phyloP scores from a whole-genome alignment of 2,797 vertebrate species.

The Aplochiton taeniatus region DNA sequence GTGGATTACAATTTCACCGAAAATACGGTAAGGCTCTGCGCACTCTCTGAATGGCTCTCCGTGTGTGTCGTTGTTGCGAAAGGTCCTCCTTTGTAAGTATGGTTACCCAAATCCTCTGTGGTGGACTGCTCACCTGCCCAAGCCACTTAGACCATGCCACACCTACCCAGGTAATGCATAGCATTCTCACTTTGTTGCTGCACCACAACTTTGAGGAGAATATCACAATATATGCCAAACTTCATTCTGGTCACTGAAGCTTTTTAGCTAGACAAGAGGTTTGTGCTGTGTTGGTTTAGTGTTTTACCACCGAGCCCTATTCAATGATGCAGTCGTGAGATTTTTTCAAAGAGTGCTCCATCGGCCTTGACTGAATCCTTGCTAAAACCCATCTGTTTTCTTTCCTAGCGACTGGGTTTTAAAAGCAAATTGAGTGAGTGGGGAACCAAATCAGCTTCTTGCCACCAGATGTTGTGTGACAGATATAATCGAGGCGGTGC shows the following conservation, averaged over 20 bases:
- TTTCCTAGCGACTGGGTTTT: constrained; percentile 55
- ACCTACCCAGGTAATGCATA: constrained; percentile 45
- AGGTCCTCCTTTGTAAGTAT: constrained; percentile 70
- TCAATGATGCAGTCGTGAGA: constrained; percentile 41
- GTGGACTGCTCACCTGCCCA: constrained; percentile 22
- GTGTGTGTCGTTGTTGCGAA: constrained; percentile 48
- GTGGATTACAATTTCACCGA: constrained; percentile 99
- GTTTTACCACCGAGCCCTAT: constrained; percentile 11
- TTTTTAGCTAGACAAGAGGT: constrained; percentile 20
- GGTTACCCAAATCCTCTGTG: constrained; percentile 40
- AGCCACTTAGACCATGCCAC: constrained; percentile 18
- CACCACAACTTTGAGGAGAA: not conserved
- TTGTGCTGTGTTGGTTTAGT: constrained; percentile 32
- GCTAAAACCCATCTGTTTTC: constrained; percentile 63
- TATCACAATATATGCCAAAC: constrained; percentile 1
- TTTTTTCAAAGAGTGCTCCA: constrained; percentile 23
- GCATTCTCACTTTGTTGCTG: constrained; percentile 27
- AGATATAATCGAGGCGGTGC: constrained; percentile 71
- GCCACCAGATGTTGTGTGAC: constrained; percentile 73
- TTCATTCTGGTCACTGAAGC: constrained; percentile 24
- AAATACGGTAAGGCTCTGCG: constrained; percentile 84
- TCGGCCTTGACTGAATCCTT: constrained; percentile 52
- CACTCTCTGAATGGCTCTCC: constrained; percentile 57
- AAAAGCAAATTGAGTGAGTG: constrained; percentile 45
- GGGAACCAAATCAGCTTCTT: constrained; percentile 56